These are phyloP conservation scores for Pterocles gutturalis DNA, from an alignment of 2,113 vertebrate genomes.

Conservation along the genomic window DNA sequence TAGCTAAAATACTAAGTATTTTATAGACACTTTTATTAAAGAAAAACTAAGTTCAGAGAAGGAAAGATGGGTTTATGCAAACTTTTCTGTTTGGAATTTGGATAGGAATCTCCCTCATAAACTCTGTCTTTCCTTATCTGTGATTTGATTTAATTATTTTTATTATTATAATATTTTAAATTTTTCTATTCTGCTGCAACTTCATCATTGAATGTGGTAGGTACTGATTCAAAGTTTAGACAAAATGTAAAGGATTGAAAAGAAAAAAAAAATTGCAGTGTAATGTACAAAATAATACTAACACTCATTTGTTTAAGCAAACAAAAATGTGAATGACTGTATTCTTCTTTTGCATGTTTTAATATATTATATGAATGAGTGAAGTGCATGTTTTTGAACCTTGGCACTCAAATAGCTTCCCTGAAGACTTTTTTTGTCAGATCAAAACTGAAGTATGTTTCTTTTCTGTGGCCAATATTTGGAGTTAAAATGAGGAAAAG, in stretches of 20 bases:
- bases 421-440: neutral
- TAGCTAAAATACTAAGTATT: neutral
- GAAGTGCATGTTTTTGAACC: neutral
- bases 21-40: neutral
- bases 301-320: neutral
- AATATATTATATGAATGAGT: neutral
- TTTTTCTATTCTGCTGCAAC: neutral
- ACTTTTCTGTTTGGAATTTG: neutral
- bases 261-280: neutral
- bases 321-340: neutral
- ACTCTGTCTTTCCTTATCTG: neutral
- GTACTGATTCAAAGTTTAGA: neutral
- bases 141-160: neutral
- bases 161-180: neutral
- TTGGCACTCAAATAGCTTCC: neutral
- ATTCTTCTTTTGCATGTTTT: neutral
- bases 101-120: neutral
- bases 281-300: neutral
- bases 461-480: neutral
- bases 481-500: slow-evolving; percentile 41
- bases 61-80: neutral
- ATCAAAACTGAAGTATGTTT: neutral
- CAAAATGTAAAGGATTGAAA: neutral
- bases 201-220: neutral
- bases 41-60: neutral